Evolutionary conservation across 2,113 vertebrate species (phyloP).

Genomic region (Lagopus muta): DNA sequence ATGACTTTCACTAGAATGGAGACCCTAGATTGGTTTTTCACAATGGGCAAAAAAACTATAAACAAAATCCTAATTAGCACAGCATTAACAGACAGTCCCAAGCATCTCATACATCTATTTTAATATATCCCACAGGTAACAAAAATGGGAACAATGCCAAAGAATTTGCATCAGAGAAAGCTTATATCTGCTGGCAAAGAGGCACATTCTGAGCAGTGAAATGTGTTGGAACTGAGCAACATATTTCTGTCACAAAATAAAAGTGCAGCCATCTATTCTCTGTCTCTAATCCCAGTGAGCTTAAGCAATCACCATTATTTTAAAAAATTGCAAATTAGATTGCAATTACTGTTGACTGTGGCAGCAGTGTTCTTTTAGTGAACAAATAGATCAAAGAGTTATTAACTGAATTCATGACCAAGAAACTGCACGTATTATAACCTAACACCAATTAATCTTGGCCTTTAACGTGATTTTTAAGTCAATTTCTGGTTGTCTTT

Average conservation of each 20-base stretch:
- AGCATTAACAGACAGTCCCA: neutral
- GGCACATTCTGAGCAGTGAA: neutral
- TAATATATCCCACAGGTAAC: neutral
- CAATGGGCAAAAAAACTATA: neutral
- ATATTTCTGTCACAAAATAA: constrained; percentile 6
- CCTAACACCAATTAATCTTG: neutral
- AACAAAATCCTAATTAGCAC: constrained; percentile 16
- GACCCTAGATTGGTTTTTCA: neutral
- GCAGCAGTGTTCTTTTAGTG: neutral
- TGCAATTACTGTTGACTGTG: constrained; percentile 27
- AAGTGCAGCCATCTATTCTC: constrained; percentile 22
- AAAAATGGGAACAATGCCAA: neutral
- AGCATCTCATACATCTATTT: neutral
- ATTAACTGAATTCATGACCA: constrained; percentile 49
- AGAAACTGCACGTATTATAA: neutral
- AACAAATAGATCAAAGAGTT: constrained; percentile 51
- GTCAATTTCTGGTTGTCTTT: constrained; percentile 6
- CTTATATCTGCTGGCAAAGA: neutral
- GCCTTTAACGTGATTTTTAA: neutral
- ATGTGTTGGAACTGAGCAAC: neutral
- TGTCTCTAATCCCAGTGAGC: neutral
- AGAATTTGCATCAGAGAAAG: neutral
- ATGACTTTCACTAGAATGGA: neutral
- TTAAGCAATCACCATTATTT: constrained; percentile 46
- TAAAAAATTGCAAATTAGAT: constrained; percentile 46